These are phyloP conservation scores for Cercopithecus hamlyni DNA, from an alignment of 2,797 vertebrate species.

Conservation along the genomic window DNA sequence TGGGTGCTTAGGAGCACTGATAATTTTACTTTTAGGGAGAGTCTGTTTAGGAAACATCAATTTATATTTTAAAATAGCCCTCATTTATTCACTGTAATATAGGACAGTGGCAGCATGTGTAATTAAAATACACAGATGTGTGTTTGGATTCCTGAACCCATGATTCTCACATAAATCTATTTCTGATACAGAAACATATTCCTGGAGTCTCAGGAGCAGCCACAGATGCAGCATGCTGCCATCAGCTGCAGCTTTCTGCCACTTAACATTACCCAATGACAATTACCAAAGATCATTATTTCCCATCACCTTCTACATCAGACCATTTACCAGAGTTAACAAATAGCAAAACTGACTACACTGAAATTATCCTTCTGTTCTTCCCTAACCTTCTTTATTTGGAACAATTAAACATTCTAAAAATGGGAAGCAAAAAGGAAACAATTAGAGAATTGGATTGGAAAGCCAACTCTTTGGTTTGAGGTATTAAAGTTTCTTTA, in stretches of 20 bases:
- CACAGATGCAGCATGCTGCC: neutral
- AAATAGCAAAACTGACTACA: constrained; percentile 46
- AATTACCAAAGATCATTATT: neutral
- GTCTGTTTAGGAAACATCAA: constrained; percentile 8
- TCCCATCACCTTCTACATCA: constrained; percentile 23
- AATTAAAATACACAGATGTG: neutral
- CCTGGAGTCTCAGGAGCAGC: neutral
- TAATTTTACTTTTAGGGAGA: constrained; percentile 1
- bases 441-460: neutral
- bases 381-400: constrained; percentile 15
- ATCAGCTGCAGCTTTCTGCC: neutral
- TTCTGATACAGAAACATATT: neutral
- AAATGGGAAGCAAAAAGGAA: neutral
- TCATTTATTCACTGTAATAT: neutral
- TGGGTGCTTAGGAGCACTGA: neutral
- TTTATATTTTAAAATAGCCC: constrained; percentile 9
- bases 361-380: constrained; percentile 50
- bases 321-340: constrained; percentile 40
- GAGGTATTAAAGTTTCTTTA: constrained; percentile 3
- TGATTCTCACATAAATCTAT: neutral
- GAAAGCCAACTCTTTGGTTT: neutral
- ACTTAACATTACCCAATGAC: neutral
- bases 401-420: constrained; percentile 43
- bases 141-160: neutral
- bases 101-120: neutral